Conservation (phyloP, 2,888 invertebrate genomes). For the Hipparchia semele region DNA sequence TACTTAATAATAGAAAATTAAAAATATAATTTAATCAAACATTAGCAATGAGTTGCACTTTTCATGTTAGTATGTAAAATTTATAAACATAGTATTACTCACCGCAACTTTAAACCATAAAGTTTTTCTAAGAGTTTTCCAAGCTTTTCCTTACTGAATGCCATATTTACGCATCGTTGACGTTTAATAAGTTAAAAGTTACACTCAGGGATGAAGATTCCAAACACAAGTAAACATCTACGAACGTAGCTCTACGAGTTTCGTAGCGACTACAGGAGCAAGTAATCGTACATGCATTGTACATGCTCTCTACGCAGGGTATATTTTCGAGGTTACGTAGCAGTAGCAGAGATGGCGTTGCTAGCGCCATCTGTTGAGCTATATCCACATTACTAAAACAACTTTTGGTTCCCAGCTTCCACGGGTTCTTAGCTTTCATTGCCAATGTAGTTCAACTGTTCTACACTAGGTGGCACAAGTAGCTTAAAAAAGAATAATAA, state of each 20-base stretch:
- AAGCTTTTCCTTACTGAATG: no score
- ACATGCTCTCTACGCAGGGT: neutral
- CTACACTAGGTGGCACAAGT: neutral
- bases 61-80: no score
- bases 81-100: no score
- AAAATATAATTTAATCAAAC: no score
- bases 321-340: no score
- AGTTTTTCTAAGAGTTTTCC: no score
- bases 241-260: constrained; percentile 1
- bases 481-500: neutral
- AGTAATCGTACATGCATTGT: neutral
- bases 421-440: neutral
- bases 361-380: neutral
- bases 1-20: no score
- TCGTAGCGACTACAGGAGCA: neutral
- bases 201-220: no score
- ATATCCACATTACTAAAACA: neutral
- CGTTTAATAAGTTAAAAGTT: no score
- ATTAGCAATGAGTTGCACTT: no score
- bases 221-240: neutral
- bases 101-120: no score
- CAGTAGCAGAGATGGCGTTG: constrained; percentile 5
- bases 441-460: neutral
- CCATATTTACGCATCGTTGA: no score
- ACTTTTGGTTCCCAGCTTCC: neutral